Conservation (phyloP, 2,888 invertebrate genomes). For the Eristalis intricaria region DNA sequence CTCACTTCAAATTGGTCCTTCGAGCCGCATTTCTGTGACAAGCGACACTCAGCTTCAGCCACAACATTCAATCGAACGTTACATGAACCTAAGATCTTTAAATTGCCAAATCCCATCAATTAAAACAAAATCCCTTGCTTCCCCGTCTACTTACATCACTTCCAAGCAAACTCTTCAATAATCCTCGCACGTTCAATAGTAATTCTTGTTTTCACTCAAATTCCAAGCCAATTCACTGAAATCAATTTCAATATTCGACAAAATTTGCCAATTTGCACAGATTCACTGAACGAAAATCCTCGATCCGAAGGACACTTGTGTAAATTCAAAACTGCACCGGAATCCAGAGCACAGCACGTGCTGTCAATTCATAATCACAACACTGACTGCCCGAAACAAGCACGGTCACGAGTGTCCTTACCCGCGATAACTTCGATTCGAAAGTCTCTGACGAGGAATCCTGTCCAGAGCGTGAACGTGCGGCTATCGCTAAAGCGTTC, state of each 20-base stretch:
- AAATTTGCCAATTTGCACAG: neutral
- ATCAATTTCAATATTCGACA: neutral
- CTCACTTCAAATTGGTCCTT: too few relatives aligned
- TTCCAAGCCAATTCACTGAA: neutral
- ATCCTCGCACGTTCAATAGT: neutral
- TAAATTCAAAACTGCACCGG: neutral
- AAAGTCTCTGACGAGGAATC: neutral
- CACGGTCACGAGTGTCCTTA: slow-evolving; percentile 35
- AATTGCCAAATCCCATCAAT: too few relatives aligned
- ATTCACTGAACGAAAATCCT: neutral
- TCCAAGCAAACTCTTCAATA: neutral
- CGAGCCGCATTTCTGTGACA: too few relatives aligned
- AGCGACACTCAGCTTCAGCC: too few relatives aligned
- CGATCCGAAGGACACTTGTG: neutral
- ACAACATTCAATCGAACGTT: too few relatives aligned
- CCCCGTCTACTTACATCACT: neutral
- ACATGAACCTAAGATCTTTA: too few relatives aligned
- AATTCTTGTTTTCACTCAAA: neutral
- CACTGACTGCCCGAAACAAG: slow-evolving; percentile 45
- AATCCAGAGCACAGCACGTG: slow-evolving; percentile 40
- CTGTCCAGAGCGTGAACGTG: neutral
- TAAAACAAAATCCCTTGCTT: too few relatives aligned
- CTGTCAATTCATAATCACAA: slow-evolving; percentile 65
- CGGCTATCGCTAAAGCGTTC: slow-evolving; percentile 39
- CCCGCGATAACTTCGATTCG: slow-evolving; percentile 11